Percentiles rank a stretch among this genome's conserved stretches.
phyloP scores from a whole-genome alignment of 1,140 invertebrate genomes.

The Propsilocerus akamusi region DNA sequence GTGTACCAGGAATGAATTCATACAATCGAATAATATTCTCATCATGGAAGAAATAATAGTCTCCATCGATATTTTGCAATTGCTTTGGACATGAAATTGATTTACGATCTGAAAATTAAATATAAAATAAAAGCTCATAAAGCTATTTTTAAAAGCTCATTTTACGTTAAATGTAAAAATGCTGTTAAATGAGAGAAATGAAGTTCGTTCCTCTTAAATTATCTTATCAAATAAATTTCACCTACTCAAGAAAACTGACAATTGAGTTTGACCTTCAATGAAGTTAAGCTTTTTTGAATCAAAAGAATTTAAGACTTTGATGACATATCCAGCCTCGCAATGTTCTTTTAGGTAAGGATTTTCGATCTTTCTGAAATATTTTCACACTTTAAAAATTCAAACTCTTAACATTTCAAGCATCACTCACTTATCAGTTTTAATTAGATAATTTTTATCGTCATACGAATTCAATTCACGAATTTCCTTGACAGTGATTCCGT shows the following conservation, averaged over 20 bases:
- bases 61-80: constrained; percentile 39
- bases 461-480: constrained; percentile 55
- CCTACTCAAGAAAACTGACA: constrained; percentile 45
- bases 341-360: constrained; percentile 34
- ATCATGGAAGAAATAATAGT: constrained; percentile 37
- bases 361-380: constrained; percentile 28
- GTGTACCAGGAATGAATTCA: constrained; percentile 48
- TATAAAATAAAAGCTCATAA: neutral
- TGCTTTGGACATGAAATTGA: constrained; percentile 43
- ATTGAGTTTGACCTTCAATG: constrained; percentile 49
- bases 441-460: constrained; percentile 60
- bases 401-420: neutral
- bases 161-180: constrained; percentile 6
- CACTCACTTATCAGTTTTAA: constrained; percentile 15
- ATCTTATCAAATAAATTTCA: constrained; percentile 6
- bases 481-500: constrained; percentile 42
- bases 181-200: constrained; percentile 5
- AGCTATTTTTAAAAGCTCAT: neutral
- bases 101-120: constrained; percentile 26
- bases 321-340: constrained; percentile 44
- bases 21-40: constrained; percentile 49
- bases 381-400: too few species aligned
- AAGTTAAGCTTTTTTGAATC: constrained; percentile 46
- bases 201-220: neutral
- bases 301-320: constrained; percentile 65